Base-by-base conservation (phyloP, 2,797 vertebrate species). In the Podarcis lilfordi region DNA sequence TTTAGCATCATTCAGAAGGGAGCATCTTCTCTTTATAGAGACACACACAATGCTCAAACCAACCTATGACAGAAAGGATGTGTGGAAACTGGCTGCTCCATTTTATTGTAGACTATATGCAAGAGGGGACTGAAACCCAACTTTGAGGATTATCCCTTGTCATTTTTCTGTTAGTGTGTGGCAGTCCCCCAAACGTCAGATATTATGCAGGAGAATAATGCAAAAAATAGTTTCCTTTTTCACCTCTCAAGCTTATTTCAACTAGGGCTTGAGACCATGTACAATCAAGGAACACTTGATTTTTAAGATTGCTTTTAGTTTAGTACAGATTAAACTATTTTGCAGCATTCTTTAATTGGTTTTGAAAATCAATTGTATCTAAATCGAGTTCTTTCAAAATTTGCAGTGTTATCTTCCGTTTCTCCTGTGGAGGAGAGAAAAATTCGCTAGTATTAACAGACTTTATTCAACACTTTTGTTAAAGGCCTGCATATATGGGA, bases 401-500 rank as follows among this genome's bases (percentile, higher is more conserved):
- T 27, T n/a, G 0, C 74, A 72, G 15, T 0, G 0, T 17, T 45
- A 74, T 4, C 80, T 82, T 79, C 84, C 17, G 9, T 69, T 84
- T 87, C 45, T 50, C 45, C 3, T 84, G 85, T 32, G 5, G 1
- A 72, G 84, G 61, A 23, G 72, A 15, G 23, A 32, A n/a, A 45
- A 91, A 80, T 50, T 25, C 35, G 3, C 50, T 43, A 13, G 66
- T 74, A 78, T 64, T 85, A 79, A 78, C 50, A 78, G 35, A 88
- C 68, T 27, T 35, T 82, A 35, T 9, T 23, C n/a, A 71, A 32
- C 32, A 32, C 32, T 32, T 32, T 32, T 32, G 32, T 32, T 32
- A 32, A 32, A 45, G 35, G 43, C 69, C 74, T 85, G 2, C 61
- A 40, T 21, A 50, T 77, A 50, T 69, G 72, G 76, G 2, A 59